Evolutionary conservation across 2,113 vertebrate species (phyloP), one percentile per base, ranked within the genome.

Genomic region (Setophaga coronata): DNA sequence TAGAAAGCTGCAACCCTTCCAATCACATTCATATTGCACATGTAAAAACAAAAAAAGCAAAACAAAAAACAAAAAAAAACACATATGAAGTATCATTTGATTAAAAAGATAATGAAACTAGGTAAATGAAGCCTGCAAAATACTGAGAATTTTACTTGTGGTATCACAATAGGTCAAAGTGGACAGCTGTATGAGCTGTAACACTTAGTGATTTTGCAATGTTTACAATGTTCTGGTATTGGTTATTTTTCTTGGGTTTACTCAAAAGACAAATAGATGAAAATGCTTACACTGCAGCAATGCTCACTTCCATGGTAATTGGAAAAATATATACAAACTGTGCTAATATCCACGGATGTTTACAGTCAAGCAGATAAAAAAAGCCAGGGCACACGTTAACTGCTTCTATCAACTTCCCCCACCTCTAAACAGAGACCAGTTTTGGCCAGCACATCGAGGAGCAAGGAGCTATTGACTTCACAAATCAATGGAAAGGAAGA

Each of bases 191-290:
- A 90, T 33, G 76, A 93, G 56, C 58, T 88, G 51, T 48, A 94
- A 89, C 67, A 56, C 31, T 92, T 76, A 64, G 31, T 89, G 53
- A 67, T 94, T 89, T 89, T 92, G 86, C 82, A 89, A 74, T 89
- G 64, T 92, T 97, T 96, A 90, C 82, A 67, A 0, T 86, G 73
- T 80, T 90, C 82, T 92, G 31, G 48, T 83, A 71, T 47, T 92
- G 86, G 80, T 96, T 96, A 90, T 96, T 96, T 96, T 94, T 96
- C 93, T 96, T 96, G 80, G 88, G 89, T 94, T 95, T 96, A 61
- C 76, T 89, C 88, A 88, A 91, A 96, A 96, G 92, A 83, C 76
- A 96, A 95, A 92, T 88, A 80, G 74, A 89, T 60, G 45, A 89
- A 96, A 97, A 90, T 84, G 90, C 92, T 96, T 93, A 95, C 72